These are phyloP conservation scores for Typhlichthys eigenmanni DNA, from an alignment of 2,797 vertebrate genomes.

Conservation along the genomic window DNA sequence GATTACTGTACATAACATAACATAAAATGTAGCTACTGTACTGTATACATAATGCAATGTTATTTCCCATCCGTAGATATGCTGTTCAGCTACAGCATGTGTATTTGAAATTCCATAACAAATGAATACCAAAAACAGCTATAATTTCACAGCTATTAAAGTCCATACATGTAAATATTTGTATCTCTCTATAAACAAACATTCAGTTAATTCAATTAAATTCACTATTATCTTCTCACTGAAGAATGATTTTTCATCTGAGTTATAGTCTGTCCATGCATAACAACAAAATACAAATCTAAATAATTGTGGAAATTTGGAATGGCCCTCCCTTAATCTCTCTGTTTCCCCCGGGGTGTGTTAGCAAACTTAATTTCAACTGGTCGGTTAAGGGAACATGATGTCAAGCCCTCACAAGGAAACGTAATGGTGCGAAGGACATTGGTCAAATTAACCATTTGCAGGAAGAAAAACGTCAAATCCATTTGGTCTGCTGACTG, in stretches of 20 bases:
- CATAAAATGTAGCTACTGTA: no score
- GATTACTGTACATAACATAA: no score
- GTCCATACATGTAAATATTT: neutral
- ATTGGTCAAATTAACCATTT: slow-evolving; percentile 65
- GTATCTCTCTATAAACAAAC: no score
- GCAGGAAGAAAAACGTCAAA: slow-evolving; percentile 37
- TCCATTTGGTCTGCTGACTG: slow-evolving; percentile 31
- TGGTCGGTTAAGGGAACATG: slow-evolving; percentile 59
- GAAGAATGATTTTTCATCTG: slow-evolving; percentile 2
- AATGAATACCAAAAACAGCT: slow-evolving; percentile 1
- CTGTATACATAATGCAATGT: neutral
- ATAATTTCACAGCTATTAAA: neutral
- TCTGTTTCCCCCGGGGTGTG: slow-evolving; percentile 39
- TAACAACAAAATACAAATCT: slow-evolving; percentile 30
- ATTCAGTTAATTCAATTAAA: no score
- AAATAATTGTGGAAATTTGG: slow-evolving; percentile 41
- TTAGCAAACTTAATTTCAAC: slow-evolving; percentile 54
- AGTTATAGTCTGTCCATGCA: slow-evolving; percentile 5
- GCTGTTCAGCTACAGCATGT: neutral
- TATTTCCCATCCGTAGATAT: neutral
- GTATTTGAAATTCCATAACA: neutral
- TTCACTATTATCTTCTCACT: no score
- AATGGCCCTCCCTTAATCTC: slow-evolving; percentile 36
- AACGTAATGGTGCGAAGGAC: slow-evolving; percentile 52
- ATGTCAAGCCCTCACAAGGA: slow-evolving; percentile 53